Percentiles rank a stretch among this genome's conserved stretches.
These are phyloP conservation scores for Pachypsylla venusta DNA, from an alignment of 1,140 invertebrate genomes.

Conservation along the genomic window DNA sequence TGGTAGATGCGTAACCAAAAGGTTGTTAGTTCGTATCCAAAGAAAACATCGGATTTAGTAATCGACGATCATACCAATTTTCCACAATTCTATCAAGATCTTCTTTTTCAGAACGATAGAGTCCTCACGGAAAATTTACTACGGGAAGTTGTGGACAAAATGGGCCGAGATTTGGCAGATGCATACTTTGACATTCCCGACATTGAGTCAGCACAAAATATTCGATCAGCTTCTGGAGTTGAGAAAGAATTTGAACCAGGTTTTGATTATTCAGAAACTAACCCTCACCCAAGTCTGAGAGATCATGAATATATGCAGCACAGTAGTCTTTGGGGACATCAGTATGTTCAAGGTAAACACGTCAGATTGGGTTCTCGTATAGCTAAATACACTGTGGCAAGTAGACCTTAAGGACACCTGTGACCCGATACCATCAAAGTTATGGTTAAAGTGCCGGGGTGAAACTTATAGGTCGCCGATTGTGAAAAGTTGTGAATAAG, in stretches of 20 bases:
- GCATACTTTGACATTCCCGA: conserved; percentile 45
- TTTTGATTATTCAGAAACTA: conserved; percentile 4
- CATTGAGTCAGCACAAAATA: neutral
- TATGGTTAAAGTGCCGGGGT: too few species aligned
- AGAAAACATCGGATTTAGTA: too few species aligned
- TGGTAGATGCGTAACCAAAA: too few species aligned
- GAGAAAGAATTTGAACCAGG: neutral
- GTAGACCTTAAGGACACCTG: neutral
- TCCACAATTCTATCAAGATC: too few species aligned
- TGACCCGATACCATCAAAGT: neutral
- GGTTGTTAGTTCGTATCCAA: too few species aligned
- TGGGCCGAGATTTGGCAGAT: conserved; percentile 48
- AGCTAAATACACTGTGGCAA: neutral
- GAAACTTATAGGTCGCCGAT: too few species aligned
- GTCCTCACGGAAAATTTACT: conserved; percentile 43
- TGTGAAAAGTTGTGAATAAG: too few species aligned
- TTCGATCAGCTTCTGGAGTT: neutral
- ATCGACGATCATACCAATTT: too few species aligned
- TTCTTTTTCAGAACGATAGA: conserved; percentile 24
- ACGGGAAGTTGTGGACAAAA: conserved; percentile 49
- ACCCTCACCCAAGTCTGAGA: conserved; percentile 44
- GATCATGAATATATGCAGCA: conserved; percentile 85
- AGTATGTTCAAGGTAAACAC: conserved; percentile 43
- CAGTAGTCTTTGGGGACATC: conserved; percentile 70
- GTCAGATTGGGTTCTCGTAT: neutral